Base-by-base conservation (phyloP, 1,140 invertebrate species). In the Nephotettix cincticeps region DNA sequence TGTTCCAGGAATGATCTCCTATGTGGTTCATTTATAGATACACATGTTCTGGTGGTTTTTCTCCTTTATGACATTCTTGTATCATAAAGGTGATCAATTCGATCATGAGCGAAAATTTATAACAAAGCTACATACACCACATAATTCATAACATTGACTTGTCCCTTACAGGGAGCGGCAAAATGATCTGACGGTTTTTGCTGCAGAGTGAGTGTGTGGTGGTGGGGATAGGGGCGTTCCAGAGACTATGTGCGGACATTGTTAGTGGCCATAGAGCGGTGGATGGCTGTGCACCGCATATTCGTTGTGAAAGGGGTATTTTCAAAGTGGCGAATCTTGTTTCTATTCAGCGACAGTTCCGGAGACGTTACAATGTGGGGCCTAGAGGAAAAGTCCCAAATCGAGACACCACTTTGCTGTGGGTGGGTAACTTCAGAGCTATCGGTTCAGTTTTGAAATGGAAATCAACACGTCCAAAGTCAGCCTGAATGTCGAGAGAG, bases 391-490 rank as follows among this genome's bases (percentile, higher is more conserved):
- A 69, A 47, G 58, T 72, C 30, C 71, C 67, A 61, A 27, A 28
- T 51, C 30, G 71, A 27, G 65, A 70, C 40, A 58, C 71, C 68
- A 61, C 64, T 61, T 56, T 43, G 56, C 32, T 69, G 19, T 75
- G 71, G 73, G 75, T 73, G 66, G 47, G 69, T 68, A 71, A 58
- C 40, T 75, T 76, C 70, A 64, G 71, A 72, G 63, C 36, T 23
- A 76, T 63, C 36, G 71, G 69, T 64, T 67, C 61, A 56, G 61
- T 69, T 6, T 69, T 67, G 63, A 69, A 61, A 54, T 71, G 58
- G 64, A 74, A 71, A 63, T 43, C 68, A 71, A 30, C n/a, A 27
- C 63, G 29, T 36, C 63, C 63, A 65, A 36, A 19, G 14, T 9
- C 19, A 40, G 19, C 65, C 65, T 4, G 40, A 68, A 47, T 17